Conservation (phyloP, 2,113 vertebrate genomes). For the Coracopsis vasa region DNA sequence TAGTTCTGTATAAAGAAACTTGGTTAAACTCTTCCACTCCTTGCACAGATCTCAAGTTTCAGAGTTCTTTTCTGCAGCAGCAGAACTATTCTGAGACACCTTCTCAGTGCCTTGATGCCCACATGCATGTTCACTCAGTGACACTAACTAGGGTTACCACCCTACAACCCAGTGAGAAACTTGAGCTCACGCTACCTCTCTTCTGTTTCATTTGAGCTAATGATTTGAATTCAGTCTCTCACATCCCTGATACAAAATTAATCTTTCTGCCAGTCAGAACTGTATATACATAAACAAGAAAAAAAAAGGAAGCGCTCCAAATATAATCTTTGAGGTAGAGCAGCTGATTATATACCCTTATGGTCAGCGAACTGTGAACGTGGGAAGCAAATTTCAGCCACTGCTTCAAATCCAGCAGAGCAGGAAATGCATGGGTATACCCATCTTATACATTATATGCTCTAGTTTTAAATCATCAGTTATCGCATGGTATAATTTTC, state of each 20-base stretch:
- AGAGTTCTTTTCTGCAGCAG: not conserved
- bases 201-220: not conserved
- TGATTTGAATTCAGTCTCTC: not conserved
- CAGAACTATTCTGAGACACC: not conserved
- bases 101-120: not conserved
- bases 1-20: not conserved
- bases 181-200: not conserved
- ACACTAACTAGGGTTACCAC: not conserved
- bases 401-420: not conserved
- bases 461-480: not conserved
- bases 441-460: accelerated
- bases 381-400: not conserved
- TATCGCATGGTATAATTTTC: not conserved
- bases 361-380: not conserved
- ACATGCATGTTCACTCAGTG: not conserved
- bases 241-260: not conserved
- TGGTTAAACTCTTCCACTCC: not conserved
- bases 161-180: not conserved
- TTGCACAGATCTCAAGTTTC: not conserved
- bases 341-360: not conserved
- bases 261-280: not conserved
- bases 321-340: not conserved
- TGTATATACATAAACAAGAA: not conserved
- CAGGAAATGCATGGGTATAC: not conserved
- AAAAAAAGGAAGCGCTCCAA: not conserved